These are phyloP conservation scores for Gastrophryne carolinensis DNA, from an alignment of 2,797 vertebrate species.

Conservation along the genomic window DNA sequence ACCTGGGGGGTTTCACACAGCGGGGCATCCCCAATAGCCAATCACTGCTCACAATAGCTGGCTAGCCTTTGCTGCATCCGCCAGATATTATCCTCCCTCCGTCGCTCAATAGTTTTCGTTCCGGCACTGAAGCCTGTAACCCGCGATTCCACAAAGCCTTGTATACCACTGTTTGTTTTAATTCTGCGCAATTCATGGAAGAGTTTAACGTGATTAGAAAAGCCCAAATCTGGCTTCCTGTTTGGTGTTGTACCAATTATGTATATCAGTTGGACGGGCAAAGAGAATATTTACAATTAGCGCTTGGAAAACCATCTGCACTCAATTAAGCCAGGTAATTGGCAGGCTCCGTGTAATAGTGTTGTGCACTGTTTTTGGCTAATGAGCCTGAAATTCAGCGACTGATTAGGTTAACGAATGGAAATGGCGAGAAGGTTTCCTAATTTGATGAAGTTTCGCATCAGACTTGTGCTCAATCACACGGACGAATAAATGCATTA, in stretches of 20 bases:
- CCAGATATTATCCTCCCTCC: too few species aligned
- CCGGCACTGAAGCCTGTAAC: too few species aligned
- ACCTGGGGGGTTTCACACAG: too few species aligned
- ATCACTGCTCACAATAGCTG: too few species aligned
- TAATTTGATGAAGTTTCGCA: constrained; percentile 34
- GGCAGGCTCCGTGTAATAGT: constrained; percentile 34
- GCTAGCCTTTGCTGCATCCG: too few species aligned
- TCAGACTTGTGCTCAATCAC: constrained; percentile 21
- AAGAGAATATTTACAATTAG: constrained; percentile 54
- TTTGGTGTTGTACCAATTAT: constrained; percentile 37
- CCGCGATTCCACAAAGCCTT: not conserved
- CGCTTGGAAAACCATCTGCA: constrained; percentile 50
- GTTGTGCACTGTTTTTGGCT: constrained; percentile 38
- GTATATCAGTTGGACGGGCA: constrained; percentile 32
- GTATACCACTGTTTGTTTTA: constrained; percentile 1
- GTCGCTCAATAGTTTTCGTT: too few species aligned
- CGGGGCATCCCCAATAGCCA: too few species aligned
- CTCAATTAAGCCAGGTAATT: constrained; percentile 52
- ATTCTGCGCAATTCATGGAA: not conserved
- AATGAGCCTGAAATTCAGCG: constrained; percentile 48
- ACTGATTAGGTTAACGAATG: constrained; percentile 42
- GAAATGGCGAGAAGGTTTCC: constrained; percentile 24
- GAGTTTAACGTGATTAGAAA: constrained; percentile 25
- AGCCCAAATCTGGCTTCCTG: constrained; percentile 7
- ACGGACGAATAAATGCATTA: not conserved